These are phyloP conservation scores for Laothoe populi DNA, from an alignment of 2,888 invertebrate species.

Conservation along the genomic window DNA sequence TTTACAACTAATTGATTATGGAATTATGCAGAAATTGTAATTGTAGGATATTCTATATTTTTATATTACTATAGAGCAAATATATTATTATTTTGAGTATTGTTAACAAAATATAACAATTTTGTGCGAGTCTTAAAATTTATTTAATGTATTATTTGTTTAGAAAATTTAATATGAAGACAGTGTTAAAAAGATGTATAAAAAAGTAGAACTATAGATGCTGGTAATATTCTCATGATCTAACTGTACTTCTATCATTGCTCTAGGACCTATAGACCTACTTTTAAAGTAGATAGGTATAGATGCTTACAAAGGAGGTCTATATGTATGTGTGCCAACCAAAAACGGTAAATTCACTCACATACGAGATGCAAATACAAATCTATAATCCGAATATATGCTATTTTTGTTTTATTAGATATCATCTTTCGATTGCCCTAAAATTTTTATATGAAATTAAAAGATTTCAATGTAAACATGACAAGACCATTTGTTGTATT, in stretches of 20 bases:
- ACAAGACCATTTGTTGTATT: too few species aligned
- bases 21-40: too few species aligned
- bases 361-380: conserved; percentile 5
- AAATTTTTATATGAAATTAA: too few species aligned
- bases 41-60: too few species aligned
- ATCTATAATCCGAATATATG: background rate
- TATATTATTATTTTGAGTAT: too few species aligned
- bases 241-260: conserved; percentile 32
- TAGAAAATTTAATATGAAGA: background rate
- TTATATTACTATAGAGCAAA: too few species aligned
- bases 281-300: conserved; percentile 25
- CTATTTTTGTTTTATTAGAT: background rate
- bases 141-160: too few species aligned
- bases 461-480: too few species aligned
- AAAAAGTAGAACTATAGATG: background rate
- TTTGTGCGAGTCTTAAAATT: too few species aligned
- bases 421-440: too few species aligned
- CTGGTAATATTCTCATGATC: conserved; percentile 6
- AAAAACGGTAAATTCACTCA: conserved; percentile 46
- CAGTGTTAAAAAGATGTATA: background rate
- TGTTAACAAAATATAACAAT: too few species aligned
- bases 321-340: conserved; percentile 38
- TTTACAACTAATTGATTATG: too few species aligned
- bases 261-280: conserved; percentile 25
- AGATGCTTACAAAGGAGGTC: conserved; percentile 36